A percentile compares a stretch with the other conserved stretches of the same genome.
Conservation (phyloP, 2,888 invertebrate species). For the Torymus texanus region DNA sequence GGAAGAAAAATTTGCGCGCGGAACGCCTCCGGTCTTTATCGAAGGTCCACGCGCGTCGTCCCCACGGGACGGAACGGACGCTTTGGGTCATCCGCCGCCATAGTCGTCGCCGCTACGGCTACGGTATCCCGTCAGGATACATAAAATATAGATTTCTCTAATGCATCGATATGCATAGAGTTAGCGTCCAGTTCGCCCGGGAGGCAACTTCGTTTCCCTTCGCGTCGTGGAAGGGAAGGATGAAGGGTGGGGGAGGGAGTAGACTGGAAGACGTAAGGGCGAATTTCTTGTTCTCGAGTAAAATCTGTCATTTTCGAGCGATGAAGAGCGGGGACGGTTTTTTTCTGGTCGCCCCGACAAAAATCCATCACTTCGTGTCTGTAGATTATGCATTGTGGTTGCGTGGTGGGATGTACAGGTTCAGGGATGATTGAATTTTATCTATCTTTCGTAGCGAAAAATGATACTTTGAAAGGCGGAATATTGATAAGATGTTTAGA, state of each 20-base stretch:
- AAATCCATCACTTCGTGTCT: not conserved
- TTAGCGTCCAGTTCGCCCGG: constrained; percentile 63
- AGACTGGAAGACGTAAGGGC: not conserved
- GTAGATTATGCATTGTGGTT: too few species aligned
- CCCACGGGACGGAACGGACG: constrained; percentile 63
- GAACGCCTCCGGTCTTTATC: constrained; percentile 63
- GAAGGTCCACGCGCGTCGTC: constrained; percentile 61
- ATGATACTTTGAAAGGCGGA: too few species aligned
- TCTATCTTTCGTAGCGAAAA: too few species aligned
- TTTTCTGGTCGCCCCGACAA: not conserved
- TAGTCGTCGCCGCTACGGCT: not conserved
- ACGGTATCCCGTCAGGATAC: constrained; percentile 66
- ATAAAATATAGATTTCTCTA: constrained; percentile 70
- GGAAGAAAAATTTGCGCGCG: constrained; percentile 61
- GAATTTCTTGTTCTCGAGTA: constrained; percentile 30
- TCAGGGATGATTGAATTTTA: too few species aligned
- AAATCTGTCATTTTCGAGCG: constrained; percentile 35
- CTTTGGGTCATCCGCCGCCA: constrained; percentile 61
- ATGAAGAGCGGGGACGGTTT: not conserved
- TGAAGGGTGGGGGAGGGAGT: constrained; percentile 3
- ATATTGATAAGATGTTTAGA: too few species aligned
- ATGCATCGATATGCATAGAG: constrained; percentile 67
- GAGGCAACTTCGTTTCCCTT: constrained; percentile 23
- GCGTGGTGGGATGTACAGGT: too few species aligned
- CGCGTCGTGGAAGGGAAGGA: constrained; percentile 22